Base-by-base conservation (phyloP, 1,140 invertebrate species). In the Diachasma alloeum region DNA sequence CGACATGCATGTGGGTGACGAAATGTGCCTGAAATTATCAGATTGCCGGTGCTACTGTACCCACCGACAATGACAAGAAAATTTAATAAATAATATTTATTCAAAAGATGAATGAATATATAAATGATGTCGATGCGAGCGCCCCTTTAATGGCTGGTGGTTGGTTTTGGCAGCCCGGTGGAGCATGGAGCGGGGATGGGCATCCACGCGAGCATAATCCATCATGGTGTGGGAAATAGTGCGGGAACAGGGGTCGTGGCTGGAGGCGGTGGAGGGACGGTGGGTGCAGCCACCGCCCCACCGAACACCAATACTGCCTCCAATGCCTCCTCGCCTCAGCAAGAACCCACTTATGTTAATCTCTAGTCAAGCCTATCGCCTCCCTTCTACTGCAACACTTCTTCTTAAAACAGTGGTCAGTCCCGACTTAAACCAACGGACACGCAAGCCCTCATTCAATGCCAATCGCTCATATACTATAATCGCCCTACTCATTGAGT, bases 301-400 rank as follows among this genome's bases (percentile, higher is more conserved):
- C 91, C 83, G 87, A 87, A 90, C 88, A 84, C 90, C 89, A 87
- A 91, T 91, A 84, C 88, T 85, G 88, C 90, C 86, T 91, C 90
- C 88, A 92, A 93, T 88, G 90, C 93, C 89, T 92, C 95, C 88
- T 95, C 95, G 84, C 94, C 95, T 87, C 88, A 89, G 81, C 95
- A 96, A 91, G 95, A 96, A 92, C 95, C 95, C 79, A 96, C 96
- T 85, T 97, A 97, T 92, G 96, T 97, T 88, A 96, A 96, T 93
- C 95, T 96, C 92, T 96, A 95, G 94, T 93, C 93, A 92, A 92
- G 91, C 91, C 92, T 91, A 88, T 89, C 90, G 91, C 91, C 91
- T 91, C 91, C 91, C 91, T 92, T 91, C 92, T 91, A 91, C 89
- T 89, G 87, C 88, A 89, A 89, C 88, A 89, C 89, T 90, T 89